Evolutionary conservation across 2,888 invertebrate genomes (phyloP), one percentile per base, ranked within the genome.

Genomic region (Drosophila tripunctata): DNA sequence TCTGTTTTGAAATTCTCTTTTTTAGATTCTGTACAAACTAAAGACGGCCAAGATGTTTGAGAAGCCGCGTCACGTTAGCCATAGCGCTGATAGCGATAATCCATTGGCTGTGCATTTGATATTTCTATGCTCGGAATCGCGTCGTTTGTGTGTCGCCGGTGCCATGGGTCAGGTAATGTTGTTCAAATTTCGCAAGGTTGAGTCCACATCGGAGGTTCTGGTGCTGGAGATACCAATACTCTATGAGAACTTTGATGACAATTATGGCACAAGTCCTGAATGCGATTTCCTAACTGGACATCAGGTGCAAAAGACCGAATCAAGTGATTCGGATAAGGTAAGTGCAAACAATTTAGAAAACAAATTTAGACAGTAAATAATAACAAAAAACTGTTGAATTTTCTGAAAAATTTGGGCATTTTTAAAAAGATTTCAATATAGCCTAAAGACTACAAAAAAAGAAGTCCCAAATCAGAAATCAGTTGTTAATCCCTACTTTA

Each of bases 151-250:
- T 78, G 94, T 99, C 54, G 98, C 98, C 65, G 97, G 98, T 52
- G 95, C 97, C 63, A 96, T 97, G 89, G 96, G 96, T 72, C 98
- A 99, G 93, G 97, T 99, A 81, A 94, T 99, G 89, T 93, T 99
- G 64, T 99, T 98, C 93, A 96, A 97, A 92, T 99, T 98, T 93
- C 95, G 96, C 89, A 98, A 98, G 92, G 94, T 94, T 69, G 99
- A 99, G 92, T 94, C 94, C 80, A 94, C 94, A 89, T 94, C 95
- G 35, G 97, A 97, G 92, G 95, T 96, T 55, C 93, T 95, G 89
- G 96, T 96, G 55, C 78, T 91, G 90, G 98, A 98, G 92, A 95
- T 98, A 84, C 96, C 97, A 47, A 95, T 98, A 88, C 94, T 95
- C 71, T 95, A 95, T 91, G 96, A 96, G 90, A 93, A 95, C 83